Percentiles rank a stretch among this genome's conserved stretches.
Conservation (phyloP, 2,113 vertebrate genomes). For the Pterocles gutturalis region DNA sequence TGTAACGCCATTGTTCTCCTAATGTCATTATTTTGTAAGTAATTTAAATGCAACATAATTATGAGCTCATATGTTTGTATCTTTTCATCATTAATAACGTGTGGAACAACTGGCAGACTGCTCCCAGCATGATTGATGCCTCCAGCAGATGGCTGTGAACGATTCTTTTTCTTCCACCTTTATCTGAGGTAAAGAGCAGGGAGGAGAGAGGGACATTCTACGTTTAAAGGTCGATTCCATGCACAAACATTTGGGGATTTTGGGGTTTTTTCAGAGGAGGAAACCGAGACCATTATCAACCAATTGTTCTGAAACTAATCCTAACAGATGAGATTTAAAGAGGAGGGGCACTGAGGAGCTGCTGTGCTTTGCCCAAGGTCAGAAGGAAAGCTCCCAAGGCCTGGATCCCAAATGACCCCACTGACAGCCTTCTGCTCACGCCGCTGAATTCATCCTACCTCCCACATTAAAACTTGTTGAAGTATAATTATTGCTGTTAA, state of each 20-base stretch:
- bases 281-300: background rate
- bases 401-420: background rate
- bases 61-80: constrained; percentile 30
- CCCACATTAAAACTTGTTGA: background rate
- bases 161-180: background rate
- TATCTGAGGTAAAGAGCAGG: background rate
- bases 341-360: background rate
- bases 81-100: constrained; percentile 24
- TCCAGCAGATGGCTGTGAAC: constrained; percentile 5
- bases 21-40: constrained; percentile 46
- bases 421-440: background rate
- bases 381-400: background rate
- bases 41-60: constrained; percentile 20
- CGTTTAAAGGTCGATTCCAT: background rate
- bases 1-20: constrained; percentile 24
- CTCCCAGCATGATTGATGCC: background rate
- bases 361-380: background rate
- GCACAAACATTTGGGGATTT: background rate
- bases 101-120: constrained; percentile 1
- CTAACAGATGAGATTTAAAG: background rate
- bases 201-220: background rate
- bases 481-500: background rate
- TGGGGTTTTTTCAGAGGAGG: background rate
- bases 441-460: background rate
- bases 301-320: background rate